Conservation (phyloP, 35 echinoderm and acorn worm species). For the Apostichopus japonicus region DNA sequence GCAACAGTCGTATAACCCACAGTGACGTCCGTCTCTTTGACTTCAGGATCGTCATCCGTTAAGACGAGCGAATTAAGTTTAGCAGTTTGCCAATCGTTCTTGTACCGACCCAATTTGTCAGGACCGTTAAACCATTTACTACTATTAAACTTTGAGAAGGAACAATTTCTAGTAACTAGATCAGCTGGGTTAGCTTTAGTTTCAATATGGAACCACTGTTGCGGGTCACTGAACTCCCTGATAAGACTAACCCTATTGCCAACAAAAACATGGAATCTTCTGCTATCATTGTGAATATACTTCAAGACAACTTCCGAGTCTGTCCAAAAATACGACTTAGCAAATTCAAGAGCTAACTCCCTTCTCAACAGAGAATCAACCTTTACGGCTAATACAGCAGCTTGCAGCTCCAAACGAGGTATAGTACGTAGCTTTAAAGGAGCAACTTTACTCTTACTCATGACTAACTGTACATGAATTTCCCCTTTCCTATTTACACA, state of each 20-base stretch:
- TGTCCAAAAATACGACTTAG: slow-evolving; percentile 55
- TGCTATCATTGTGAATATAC: slow-evolving; percentile 60
- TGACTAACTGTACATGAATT: slow-evolving; percentile 52
- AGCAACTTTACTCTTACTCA: slow-evolving; percentile 68
- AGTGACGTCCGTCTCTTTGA: neutral
- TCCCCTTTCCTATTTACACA: slow-evolving; percentile 38
- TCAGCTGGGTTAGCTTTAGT: slow-evolving; percentile 46
- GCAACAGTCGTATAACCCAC: too few species aligned
- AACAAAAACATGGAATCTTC: slow-evolving; percentile 66
- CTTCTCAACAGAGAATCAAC: slow-evolving; percentile 48
- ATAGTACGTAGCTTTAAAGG: slow-evolving; percentile 70
- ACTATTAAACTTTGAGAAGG: slow-evolving; percentile 1
- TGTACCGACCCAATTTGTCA: neutral
- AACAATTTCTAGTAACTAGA: neutral
- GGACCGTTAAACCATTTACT: slow-evolving; percentile 12
- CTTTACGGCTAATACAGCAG: slow-evolving; percentile 55
- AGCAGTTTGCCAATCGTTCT: neutral
- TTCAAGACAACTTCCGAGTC: slow-evolving; percentile 63
- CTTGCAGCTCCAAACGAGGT: slow-evolving; percentile 67
- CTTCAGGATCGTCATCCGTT: neutral
- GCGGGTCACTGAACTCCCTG: slow-evolving; percentile 13
- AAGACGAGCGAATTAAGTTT: neutral
- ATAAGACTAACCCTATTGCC: slow-evolving; percentile 57
- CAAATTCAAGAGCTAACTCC: slow-evolving; percentile 36
- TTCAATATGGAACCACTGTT: slow-evolving; percentile 29